Conservation (phyloP, 2,888 invertebrate species). For the Trissolcus brochymenae region DNA sequence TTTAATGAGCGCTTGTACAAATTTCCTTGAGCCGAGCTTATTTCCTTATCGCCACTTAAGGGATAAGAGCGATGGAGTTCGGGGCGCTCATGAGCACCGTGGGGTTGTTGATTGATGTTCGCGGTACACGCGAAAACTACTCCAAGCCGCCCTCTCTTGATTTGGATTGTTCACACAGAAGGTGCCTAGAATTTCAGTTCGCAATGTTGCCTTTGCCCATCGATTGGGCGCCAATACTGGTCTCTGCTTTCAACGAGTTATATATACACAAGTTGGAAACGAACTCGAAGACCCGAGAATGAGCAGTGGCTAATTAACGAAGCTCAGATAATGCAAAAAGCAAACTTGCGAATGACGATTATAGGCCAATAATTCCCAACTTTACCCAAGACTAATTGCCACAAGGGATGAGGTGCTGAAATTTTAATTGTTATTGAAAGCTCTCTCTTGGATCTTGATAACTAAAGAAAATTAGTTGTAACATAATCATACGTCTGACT, state of each 20-base stretch:
- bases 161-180: constrained; percentile 64
- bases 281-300: constrained; percentile 6
- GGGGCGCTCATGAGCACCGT: constrained; percentile 67
- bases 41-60: constrained; percentile 70
- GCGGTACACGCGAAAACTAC: constrained; percentile 68
- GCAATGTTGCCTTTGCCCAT: constrained; percentile 33
- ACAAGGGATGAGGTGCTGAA: background rate
- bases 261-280: background rate
- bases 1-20: constrained; percentile 38
- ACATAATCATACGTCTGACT: too few relatives aligned
- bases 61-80: constrained; percentile 68
- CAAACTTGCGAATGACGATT: constrained; percentile 69
- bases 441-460: too few relatives aligned
- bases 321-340: constrained; percentile 65
- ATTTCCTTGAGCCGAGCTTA: constrained; percentile 62
- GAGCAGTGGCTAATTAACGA: constrained; percentile 67
- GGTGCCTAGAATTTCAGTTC: constrained; percentile 48
- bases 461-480: too few relatives aligned
- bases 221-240: constrained; percentile 10
- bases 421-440: too few relatives aligned
- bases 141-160: constrained; percentile 49
- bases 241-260: background rate
- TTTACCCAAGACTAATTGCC: constrained; percentile 1
- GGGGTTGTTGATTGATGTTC: constrained; percentile 70
- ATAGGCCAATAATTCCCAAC: constrained; percentile 59